Conservation (phyloP, 2,888 invertebrate genomes). For the Campaea margaritaria region DNA sequence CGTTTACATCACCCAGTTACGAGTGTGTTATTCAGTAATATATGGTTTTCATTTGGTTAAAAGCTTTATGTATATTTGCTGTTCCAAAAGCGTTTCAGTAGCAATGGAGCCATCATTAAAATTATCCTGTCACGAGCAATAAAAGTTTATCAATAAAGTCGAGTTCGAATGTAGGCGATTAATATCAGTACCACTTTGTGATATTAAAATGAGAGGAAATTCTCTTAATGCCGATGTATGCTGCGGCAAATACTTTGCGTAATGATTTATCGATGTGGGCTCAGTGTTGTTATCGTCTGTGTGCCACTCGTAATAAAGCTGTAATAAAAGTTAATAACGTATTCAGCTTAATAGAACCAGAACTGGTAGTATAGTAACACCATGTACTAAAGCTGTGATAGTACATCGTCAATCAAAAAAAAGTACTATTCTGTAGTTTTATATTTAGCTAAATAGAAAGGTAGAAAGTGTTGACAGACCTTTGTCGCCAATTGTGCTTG, state of each 20-base stretch:
- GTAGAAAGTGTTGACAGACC: too few species aligned
- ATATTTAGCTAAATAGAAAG: too few species aligned
- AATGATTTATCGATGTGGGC: background rate
- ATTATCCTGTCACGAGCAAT: slow-evolving; percentile 66
- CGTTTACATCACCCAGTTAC: slow-evolving; percentile 73
- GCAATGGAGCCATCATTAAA: slow-evolving; percentile 71
- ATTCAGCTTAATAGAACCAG: too few species aligned
- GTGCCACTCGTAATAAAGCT: too few species aligned
- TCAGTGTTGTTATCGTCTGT: background rate
- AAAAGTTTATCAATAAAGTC: slow-evolving; percentile 62
- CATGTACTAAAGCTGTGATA: too few species aligned
- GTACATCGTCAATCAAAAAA: too few species aligned
- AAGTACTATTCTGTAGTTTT: too few species aligned
- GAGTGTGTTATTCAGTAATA: slow-evolving; percentile 78
- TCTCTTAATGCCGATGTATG: slow-evolving; percentile 18
- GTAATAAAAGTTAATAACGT: too few species aligned
- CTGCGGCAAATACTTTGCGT: slow-evolving; percentile 3
- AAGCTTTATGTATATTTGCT: slow-evolving; percentile 79
- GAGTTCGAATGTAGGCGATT: slow-evolving; percentile 56
- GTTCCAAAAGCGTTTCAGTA: slow-evolving; percentile 67
- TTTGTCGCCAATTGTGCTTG: too few species aligned
- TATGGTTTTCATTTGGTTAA: slow-evolving; percentile 82
- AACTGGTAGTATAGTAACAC: too few species aligned
- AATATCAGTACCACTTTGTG: slow-evolving; percentile 42
- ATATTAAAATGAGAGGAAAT: slow-evolving; percentile 32